Evolutionary conservation across 2,888 invertebrate genomes (phyloP).

Genomic region (Apotomis betuletana): DNA sequence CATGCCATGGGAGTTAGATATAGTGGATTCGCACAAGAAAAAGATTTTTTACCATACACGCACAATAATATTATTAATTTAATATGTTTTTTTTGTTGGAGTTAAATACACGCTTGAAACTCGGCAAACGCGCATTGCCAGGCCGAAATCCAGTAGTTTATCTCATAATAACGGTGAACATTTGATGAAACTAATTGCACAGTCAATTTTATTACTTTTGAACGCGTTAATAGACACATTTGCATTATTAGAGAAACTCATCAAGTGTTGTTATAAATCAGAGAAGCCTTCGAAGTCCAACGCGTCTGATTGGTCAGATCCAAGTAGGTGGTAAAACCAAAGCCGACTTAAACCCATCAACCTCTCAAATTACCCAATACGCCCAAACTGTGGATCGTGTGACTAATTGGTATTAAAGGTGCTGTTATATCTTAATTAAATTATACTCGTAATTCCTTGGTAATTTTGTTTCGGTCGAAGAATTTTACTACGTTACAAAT

Average conservation of each 20-base stretch:
- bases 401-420: conserved; percentile 81
- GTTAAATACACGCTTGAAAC: too few species aligned
- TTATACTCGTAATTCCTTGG: conserved; percentile 74
- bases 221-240: conserved; percentile 51
- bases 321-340: conserved; percentile 72
- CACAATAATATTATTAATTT: too few species aligned
- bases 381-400: conserved; percentile 79
- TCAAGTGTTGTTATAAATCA: conserved; percentile 70
- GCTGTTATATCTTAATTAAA: conserved; percentile 82
- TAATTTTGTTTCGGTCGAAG: conserved; percentile 70
- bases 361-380: conserved; percentile 79
- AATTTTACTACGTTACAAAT: conserved; percentile 78
- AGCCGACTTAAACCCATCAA: conserved; percentile 76
- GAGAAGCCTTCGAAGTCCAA: conserved; percentile 68
- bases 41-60: too few species aligned
- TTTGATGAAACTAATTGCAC: conserved; percentile 46
- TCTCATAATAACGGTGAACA: conserved; percentile 11
- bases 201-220: conserved; percentile 47
- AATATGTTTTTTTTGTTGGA: too few species aligned
- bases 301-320: conserved; percentile 70
- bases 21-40: too few species aligned
- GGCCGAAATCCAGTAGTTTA: conserved; percentile 1
- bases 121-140: neutral
- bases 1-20: too few species aligned
- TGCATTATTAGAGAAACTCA: conserved; percentile 55